These are phyloP conservation scores for Drosophila paranaensis DNA, from an alignment of 2,888 invertebrate genomes.

Conservation along the genomic window DNA sequence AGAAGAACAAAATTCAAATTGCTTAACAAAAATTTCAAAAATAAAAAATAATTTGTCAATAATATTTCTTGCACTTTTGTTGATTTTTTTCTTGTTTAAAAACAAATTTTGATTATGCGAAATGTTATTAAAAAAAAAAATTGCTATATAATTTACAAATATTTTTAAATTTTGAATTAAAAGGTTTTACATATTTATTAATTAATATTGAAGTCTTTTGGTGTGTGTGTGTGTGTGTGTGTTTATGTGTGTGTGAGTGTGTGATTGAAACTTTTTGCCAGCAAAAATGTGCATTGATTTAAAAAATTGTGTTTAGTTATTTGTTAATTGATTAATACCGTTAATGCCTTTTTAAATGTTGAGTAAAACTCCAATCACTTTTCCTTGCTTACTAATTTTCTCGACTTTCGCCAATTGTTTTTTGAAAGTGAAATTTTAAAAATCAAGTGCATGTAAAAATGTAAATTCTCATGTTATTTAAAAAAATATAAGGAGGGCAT, in stretches of 20 bases:
- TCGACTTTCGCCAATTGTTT: constrained; percentile 55
- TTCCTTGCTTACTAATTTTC: constrained; percentile 40
- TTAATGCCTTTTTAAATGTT: constrained; percentile 61
- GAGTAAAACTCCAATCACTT: constrained; percentile 80
- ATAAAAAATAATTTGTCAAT: constrained; percentile 39
- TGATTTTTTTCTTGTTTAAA: constrained; percentile 36
- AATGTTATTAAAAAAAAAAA: constrained; percentile 28
- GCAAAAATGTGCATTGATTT: constrained; percentile 32
- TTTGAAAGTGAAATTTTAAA: constrained; percentile 10
- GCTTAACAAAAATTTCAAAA: constrained; percentile 46
- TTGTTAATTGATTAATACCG: constrained; percentile 59
- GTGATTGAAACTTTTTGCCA: constrained; percentile 61
- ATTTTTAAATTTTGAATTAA: constrained; percentile 44
- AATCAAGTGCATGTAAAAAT: constrained; percentile 16
- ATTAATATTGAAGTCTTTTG: constrained; percentile 80
- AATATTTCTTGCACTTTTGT: constrained; percentile 44
- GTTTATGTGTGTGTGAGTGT: constrained; percentile 23
- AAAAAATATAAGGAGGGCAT: constrained; percentile 61
- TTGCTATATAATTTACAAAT: constrained; percentile 49
- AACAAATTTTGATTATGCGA: constrained; percentile 68
- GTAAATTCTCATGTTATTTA: constrained; percentile 38
- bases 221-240: constrained; percentile 37
- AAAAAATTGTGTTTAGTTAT: constrained; percentile 11
- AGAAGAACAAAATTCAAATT: constrained; percentile 38
- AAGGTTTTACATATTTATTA: constrained; percentile 35